These are phyloP conservation scores for Peromyscus maniculatus DNA, from an alignment of 2,113 vertebrate species.

Conservation along the genomic window DNA sequence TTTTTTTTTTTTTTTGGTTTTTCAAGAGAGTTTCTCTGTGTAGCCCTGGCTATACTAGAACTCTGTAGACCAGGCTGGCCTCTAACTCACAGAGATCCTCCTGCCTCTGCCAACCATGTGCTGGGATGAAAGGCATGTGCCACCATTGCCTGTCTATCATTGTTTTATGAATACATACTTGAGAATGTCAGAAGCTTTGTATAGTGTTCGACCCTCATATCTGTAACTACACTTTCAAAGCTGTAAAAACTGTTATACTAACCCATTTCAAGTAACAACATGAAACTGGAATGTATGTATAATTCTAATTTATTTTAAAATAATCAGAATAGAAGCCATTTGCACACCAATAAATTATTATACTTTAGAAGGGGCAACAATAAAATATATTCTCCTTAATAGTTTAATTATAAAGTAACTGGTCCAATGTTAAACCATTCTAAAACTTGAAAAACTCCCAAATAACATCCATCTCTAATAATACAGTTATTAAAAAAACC, in stretches of 20 bases:
- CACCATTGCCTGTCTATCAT: too few species aligned
- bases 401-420: background rate
- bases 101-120: too few species aligned
- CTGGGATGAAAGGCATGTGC: too few species aligned
- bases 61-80: too few species aligned
- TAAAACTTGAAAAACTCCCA: constrained; percentile 38
- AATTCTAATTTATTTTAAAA: constrained; percentile 34
- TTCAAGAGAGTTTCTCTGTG: too few species aligned
- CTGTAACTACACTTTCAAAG: background rate
- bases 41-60: too few species aligned
- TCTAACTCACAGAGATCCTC: too few species aligned
- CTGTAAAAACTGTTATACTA: background rate
- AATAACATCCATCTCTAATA: background rate
- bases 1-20: too few species aligned
- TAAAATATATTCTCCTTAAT: background rate
- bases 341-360: background rate
- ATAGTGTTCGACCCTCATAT: background rate
- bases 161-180: background rate
- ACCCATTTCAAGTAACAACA: background rate
- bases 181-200: background rate
- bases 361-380: background rate
- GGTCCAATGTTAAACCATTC: background rate
- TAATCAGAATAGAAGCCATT: background rate
- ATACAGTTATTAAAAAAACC: background rate
- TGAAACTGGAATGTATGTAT: background rate